Conservation (phyloP, 2,113 vertebrate genomes). For the Proterorhinus semilunaris region DNA sequence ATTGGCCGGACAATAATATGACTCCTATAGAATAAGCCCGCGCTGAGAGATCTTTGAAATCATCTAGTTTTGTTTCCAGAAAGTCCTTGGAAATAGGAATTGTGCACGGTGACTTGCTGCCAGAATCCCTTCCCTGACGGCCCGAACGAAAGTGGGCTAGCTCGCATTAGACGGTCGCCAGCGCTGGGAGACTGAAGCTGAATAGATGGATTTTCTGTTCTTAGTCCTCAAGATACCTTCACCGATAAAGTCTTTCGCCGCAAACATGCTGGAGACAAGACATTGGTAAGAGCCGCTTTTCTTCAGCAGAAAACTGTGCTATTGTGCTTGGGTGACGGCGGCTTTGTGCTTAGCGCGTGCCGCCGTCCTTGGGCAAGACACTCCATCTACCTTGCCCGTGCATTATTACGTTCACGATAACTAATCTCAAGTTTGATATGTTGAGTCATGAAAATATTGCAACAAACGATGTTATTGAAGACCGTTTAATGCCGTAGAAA, state of each 20-base stretch:
- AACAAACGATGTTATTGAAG: too few species aligned
- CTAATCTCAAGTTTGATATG: too few species aligned
- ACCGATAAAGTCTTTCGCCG: neutral
- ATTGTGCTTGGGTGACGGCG: too few species aligned
- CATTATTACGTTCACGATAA: too few species aligned
- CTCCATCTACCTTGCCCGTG: too few species aligned
- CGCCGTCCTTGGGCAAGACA: too few species aligned
- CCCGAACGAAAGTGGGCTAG: constrained; percentile 24
- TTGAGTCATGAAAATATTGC: too few species aligned
- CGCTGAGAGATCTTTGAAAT: constrained; percentile 30
- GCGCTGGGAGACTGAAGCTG: constrained; percentile 16
- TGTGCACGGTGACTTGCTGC: constrained; percentile 30
- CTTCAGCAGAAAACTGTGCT: neutral
- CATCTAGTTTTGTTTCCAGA: constrained; percentile 19
- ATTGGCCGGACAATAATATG: constrained; percentile 12
- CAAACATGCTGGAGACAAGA: neutral
- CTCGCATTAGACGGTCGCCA: constrained; percentile 27
- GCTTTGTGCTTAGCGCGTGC: too few species aligned
- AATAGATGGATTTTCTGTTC: constrained; percentile 22
- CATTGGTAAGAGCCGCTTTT: neutral
- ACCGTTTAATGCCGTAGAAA: too few species aligned
- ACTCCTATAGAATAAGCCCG: constrained; percentile 7
- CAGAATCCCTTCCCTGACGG: constrained; percentile 27
- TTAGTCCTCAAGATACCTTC: neutral
- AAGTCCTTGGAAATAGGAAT: constrained; percentile 26